A percentile compares a stretch with the other conserved stretches of the same genome.
Evolutionary conservation across 2,797 vertebrate species (phyloP).

Genomic region (Platalea minor): DNA sequence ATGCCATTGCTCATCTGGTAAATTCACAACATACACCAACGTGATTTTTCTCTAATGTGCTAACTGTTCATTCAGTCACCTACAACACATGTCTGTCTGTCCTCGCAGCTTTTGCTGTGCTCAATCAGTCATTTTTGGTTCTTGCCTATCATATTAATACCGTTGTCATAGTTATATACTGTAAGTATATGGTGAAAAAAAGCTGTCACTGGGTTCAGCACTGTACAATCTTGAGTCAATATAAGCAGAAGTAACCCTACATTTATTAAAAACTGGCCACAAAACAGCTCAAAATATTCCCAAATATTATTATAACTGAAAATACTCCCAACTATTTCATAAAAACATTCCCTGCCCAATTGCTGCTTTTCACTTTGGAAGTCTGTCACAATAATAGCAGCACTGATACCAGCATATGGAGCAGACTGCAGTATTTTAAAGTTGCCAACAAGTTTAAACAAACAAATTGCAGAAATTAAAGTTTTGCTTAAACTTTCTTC

Average conservation of each 20-base stretch:
- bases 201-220: neutral
- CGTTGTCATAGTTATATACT: neutral
- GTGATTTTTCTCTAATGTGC: neutral
- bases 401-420: constrained; percentile 10
- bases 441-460: constrained; percentile 54
- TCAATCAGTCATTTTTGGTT: neutral
- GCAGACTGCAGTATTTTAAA: constrained; percentile 7
- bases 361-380: neutral
- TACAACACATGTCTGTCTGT: accelerated
- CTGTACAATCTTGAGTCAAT: neutral
- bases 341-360: neutral
- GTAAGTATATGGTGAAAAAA: accelerated
- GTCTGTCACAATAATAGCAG: constrained; percentile 3
- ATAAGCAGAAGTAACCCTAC: neutral
- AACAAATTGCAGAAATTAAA: constrained; percentile 62
- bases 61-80: neutral
- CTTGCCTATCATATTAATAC: neutral
- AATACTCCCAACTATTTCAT: constrained; percentile 28
- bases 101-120: neutral
- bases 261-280: neutral
- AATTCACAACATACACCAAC: neutral
- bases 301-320: constrained; percentile 41
- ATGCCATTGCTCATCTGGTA: neutral
- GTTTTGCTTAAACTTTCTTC: constrained; percentile 46
- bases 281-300: constrained; percentile 18